A percentile compares a stretch with the other conserved stretches of the same genome.
Conservation (phyloP, 92 coral and sea anemone species). For the Montipora capitata region DNA sequence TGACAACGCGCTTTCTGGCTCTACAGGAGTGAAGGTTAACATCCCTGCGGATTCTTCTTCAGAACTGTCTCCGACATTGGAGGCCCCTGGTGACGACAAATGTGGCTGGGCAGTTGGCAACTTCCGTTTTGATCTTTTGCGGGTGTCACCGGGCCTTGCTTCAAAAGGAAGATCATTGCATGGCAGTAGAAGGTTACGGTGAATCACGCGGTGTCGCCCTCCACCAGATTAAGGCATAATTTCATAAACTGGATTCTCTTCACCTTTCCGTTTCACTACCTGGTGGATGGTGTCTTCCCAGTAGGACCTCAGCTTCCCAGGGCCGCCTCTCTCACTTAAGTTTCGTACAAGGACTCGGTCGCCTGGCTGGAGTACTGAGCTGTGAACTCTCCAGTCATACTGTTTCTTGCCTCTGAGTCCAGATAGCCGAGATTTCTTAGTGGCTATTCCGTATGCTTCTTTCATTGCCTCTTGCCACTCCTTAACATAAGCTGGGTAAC, state of each 20-base stretch:
- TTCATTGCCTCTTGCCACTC: not conserved
- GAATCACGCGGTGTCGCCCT: slow-evolving; percentile 21
- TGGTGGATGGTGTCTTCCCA: slow-evolving; percentile 24
- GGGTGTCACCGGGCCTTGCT: not conserved
- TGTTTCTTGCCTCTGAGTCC: slow-evolving; percentile 8
- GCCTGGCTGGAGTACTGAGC: slow-evolving; percentile 14
- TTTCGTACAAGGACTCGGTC: slow-evolving; percentile 16
- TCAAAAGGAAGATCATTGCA: slow-evolving; percentile 38
- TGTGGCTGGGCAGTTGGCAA: not conserved
- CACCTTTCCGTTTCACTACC: too few species aligned
- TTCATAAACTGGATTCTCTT: not conserved
- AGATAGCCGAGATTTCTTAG: not conserved
- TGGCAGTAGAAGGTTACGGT: slow-evolving; percentile 22
- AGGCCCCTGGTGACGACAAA: not conserved
- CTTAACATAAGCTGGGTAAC: not conserved
- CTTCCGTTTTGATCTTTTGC: not conserved
- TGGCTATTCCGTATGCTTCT: not conserved
- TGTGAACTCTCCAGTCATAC: slow-evolving; percentile 14
- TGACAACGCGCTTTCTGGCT: not conserved
- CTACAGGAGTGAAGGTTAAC: not conserved
- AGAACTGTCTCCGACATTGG: not conserved
- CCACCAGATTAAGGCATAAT: slow-evolving; percentile 15
- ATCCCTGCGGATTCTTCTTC: not conserved
- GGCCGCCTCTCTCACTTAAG: slow-evolving; percentile 26
- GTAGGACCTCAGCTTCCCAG: slow-evolving; percentile 33